Conservation (phyloP, 2,797 vertebrate genomes). For the Hylomyscus alleni region DNA sequence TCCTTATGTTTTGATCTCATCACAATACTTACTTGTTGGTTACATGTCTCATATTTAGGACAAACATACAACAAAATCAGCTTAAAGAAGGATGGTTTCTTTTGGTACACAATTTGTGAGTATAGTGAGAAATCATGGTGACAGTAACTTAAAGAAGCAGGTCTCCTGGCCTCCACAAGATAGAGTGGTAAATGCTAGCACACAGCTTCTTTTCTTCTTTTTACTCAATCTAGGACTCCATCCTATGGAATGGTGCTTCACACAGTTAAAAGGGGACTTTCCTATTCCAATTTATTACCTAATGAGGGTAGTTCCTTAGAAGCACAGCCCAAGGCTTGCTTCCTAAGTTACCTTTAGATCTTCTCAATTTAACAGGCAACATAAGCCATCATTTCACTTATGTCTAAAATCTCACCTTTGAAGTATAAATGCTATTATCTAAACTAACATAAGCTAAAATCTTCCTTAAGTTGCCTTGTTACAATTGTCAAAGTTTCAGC, state of each 20-base stretch:
- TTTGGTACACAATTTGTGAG: not conserved
- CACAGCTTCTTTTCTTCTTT: not conserved
- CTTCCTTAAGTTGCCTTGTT: not conserved
- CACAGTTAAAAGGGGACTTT: not conserved
- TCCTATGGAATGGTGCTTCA: not conserved
- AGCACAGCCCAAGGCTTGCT: not conserved
- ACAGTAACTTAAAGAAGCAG: not conserved
- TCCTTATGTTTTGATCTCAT: not conserved
- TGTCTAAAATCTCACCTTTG: not conserved
- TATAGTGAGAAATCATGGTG: not conserved
- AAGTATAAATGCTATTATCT: not conserved
- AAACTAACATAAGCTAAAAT: not conserved
- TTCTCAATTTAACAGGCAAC: not conserved
- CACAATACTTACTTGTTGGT: not conserved
- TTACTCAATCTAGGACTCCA: not conserved
- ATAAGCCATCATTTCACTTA: not conserved
- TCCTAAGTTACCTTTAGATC: not conserved
- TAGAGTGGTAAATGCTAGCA: not conserved
- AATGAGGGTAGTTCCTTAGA: not conserved
- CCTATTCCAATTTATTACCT: not conserved
- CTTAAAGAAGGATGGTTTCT: not conserved
- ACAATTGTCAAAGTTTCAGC: not conserved
- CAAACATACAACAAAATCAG: not conserved
- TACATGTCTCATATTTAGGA: not conserved
- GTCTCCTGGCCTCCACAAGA: not conserved